Evolutionary conservation across 2,113 vertebrate genomes (phyloP), one percentile per base, ranked within the genome.

Genomic region (Plectropomus leopardus): DNA sequence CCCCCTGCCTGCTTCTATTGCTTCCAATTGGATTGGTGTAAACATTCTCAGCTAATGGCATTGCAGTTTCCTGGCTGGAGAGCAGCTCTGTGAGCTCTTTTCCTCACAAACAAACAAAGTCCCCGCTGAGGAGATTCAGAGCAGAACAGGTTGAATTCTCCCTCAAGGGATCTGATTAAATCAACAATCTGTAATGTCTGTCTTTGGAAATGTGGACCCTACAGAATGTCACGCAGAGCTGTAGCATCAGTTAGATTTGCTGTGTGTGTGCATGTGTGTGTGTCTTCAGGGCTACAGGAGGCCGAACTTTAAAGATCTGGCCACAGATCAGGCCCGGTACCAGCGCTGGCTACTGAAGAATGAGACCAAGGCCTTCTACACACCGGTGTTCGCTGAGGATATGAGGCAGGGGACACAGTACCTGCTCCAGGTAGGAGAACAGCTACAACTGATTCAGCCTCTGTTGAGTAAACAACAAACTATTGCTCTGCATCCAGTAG

Each of bases 261-360:
- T 85, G 26, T 73, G 45, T 55, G 72, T 72, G 21, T 36, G 40
- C 70, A 1, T 57, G 14, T 75, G 3, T 85, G 26, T 79, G 9
- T 64, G 16, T 7, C 66, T 17, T 65, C 90, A 99, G 98, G 96
- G 97, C 13, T 96, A 96, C 91, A 95, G 97, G 54, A 95, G 97
- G 72, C 97, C 97, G 48, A 98, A 98, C 72, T 95, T 98, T 83
- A 99, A 98, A 87, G 98, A 99, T 7, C 86, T 99, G 60, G 93
- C 96, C 36, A 92, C 94, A 61, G 98, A 99, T 72, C 93, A 97
- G 90, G 68, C 96, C 30, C 96, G 92, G 30, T 99, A 97, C 72
- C 98, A 99, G 63, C 95, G 98, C 26, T 99, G 98, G 98, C 95
- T 99, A 21, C 95, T 99, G 84, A 98, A 96, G 92, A 97, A 96